Conservation (phyloP, 2,888 invertebrate species). For the Loripinus fragilis region DNA sequence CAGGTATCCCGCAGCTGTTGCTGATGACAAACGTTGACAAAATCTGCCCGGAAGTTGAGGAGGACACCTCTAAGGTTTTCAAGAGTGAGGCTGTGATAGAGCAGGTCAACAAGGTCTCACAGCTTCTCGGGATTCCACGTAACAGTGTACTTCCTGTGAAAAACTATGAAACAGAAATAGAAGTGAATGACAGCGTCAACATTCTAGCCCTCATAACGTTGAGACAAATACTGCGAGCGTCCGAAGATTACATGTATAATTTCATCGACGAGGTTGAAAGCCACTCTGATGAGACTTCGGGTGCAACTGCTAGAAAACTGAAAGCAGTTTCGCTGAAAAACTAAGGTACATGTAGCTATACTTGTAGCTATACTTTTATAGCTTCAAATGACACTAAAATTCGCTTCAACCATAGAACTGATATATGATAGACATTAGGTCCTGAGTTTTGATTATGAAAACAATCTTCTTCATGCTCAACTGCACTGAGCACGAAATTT, state of each 20-base stretch:
- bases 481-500: too few species aligned
- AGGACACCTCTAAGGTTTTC: constrained; percentile 48
- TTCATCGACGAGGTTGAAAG: constrained; percentile 31
- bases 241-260: constrained; percentile 58
- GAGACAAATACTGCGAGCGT: constrained; percentile 54
- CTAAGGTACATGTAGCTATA: too few species aligned
- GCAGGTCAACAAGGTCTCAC: constrained; percentile 54
- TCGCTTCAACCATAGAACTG: too few species aligned
- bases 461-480: too few species aligned
- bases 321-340: too few species aligned
- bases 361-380: too few species aligned
- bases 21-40: constrained; percentile 67
- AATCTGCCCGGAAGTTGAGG: constrained; percentile 49
- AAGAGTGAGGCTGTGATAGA: constrained; percentile 41
- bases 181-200: constrained; percentile 46
- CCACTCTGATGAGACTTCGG: background rate
- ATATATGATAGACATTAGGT: too few species aligned
- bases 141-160: constrained; percentile 59
- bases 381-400: too few species aligned
- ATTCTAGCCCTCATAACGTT: constrained; percentile 47
- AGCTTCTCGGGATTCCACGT: constrained; percentile 56
- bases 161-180: constrained; percentile 60
- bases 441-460: too few species aligned
- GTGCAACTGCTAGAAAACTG: background rate
- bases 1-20: constrained; percentile 65